Percentiles rank a stretch among this genome's conserved stretches.
phyloP scores from a whole-genome alignment of 2,888 invertebrate genomes.

The Orthonevra nobilis region DNA sequence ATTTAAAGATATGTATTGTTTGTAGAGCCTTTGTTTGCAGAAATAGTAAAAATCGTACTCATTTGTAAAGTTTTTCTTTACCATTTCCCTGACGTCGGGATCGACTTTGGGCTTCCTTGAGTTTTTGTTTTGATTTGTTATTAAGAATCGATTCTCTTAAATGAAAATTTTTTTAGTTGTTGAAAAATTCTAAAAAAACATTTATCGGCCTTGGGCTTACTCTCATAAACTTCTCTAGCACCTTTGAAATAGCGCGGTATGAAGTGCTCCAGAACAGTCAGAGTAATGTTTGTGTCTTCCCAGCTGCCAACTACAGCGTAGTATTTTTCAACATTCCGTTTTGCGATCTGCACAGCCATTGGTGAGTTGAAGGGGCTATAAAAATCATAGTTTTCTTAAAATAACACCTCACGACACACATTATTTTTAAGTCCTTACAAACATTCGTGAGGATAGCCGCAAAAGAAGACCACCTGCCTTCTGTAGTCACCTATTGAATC shows the following conservation, averaged over 20 bases:
- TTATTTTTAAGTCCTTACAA: constrained; percentile 86
- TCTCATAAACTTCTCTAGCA: constrained; percentile 87
- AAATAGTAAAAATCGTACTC: constrained; percentile 96
- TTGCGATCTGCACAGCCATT: constrained; percentile 90
- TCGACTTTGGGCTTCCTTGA: constrained; percentile 91
- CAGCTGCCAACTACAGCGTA: constrained; percentile 93
- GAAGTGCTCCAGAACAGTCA: constrained; percentile 90
- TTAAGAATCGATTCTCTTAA: constrained; percentile 73
- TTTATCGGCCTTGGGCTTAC: constrained; percentile 84
- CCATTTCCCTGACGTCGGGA: constrained; percentile 89
- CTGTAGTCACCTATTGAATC: constrained; percentile 90
- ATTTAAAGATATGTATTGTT: constrained; percentile 81
- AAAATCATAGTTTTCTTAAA: constrained; percentile 20
- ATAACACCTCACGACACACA: no score
- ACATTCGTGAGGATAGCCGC: constrained; percentile 91
- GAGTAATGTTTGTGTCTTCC: constrained; percentile 91
- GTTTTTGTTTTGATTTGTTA: constrained; percentile 88
- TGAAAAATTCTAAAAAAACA: not conserved
- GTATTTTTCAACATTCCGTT: constrained; percentile 90
- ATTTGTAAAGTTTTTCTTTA: constrained; percentile 90
- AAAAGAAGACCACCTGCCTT: constrained; percentile 92
- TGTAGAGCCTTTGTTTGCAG: constrained; percentile 90
- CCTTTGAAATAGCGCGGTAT: constrained; percentile 91
- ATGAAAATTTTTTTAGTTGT: constrained; percentile 32
- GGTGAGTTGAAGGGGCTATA: constrained; percentile 91